Base-by-base conservation (phyloP, 2,113 vertebrate genomes). In the Caloenas nicobarica region DNA sequence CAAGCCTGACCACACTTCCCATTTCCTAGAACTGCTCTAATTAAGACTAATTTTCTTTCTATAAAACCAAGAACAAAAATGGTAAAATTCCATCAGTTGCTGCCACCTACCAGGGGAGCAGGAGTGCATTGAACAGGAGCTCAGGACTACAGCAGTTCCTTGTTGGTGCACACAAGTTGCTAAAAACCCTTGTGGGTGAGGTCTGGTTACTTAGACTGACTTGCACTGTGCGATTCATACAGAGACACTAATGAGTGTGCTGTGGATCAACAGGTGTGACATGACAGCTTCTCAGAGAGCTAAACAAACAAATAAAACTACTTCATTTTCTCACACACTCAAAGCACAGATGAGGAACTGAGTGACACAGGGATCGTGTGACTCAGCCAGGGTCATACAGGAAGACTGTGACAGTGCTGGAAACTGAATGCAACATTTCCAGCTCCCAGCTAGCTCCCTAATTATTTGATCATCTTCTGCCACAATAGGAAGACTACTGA, bases 21-120 rank as follows among this genome's bases (percentile, higher is more conserved):
- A 5, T 96, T 97, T 97, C 96, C 92, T 93, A 89, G 86, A 95
- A 96, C 66, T 22, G 14, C 79, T 93, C 91, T 94, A 96, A 95
- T 95, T 94, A 93, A 88, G 68, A 81, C 48, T 69, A 91, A 92
- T 88, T 95, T 87, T 95, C 60, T 68, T 80, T 97, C 90, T 81
- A 87, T 68, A 82, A 93, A 83, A 18, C 24, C 16, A 70, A 74
- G 22, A 95, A 90, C 91, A 87, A 58, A 86, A 28, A 16, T 90
- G 60, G 68, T 68, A 87, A 87, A 95, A 86, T 92, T 81, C 33
- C 31, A 65, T 38, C 22, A 33, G 8, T 56, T 80, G 26, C 33
- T 93, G 56, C 64, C 13, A 66, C 60, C 11, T 64, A 36, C 25
- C 44, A 70, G 56, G 64, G 29, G 36, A 71, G 76, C 57, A 86